Evolutionary conservation across 2,888 invertebrate genomes (phyloP).

Genomic region (Capitulum mitella): DNA sequence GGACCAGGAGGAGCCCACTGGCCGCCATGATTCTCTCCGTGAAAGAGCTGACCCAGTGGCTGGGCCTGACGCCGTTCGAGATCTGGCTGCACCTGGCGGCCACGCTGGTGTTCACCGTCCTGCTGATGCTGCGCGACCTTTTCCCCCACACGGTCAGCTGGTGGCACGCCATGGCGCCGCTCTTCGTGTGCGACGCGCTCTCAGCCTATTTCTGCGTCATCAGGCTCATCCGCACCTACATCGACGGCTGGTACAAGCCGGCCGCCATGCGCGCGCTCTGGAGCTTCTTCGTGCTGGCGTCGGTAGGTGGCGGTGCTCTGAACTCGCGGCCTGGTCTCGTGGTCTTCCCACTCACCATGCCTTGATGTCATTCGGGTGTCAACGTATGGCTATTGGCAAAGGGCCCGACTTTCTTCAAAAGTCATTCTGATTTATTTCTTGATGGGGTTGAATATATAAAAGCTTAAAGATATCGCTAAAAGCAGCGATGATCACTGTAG

Average conservation of each 20-base stretch:
- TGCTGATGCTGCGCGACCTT: conserved; percentile 66
- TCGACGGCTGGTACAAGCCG: conserved; percentile 51
- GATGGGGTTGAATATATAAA: too few relatives aligned
- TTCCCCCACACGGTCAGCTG: conserved; percentile 54
- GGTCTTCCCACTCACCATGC: too few relatives aligned
- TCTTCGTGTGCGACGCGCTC: conserved; percentile 85
- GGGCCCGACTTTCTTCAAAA: too few relatives aligned
- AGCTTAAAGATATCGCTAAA: too few relatives aligned
- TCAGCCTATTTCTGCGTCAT: conserved; percentile 93
- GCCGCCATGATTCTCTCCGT: conserved; percentile 71
- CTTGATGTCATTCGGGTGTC: too few relatives aligned
- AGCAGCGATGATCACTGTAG: too few relatives aligned
- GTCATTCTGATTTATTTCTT: too few relatives aligned
- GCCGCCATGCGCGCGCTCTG: conserved; percentile 39
- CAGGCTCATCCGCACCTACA: conserved; percentile 83
- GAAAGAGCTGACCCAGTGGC: conserved; percentile 83
- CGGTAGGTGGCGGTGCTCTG: too few relatives aligned
- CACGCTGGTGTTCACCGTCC: conserved; percentile 71
- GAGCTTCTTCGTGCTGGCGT: conserved; percentile 42
- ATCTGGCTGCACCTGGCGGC: conserved; percentile 83
- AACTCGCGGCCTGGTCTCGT: too few relatives aligned
- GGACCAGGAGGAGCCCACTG: not conserved
- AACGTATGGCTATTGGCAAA: too few relatives aligned
- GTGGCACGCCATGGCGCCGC: conserved; percentile 84
- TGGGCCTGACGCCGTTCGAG: conserved; percentile 90